Conservation (phyloP, 2,113 vertebrate genomes). For the Microcebus lehilahytsara region DNA sequence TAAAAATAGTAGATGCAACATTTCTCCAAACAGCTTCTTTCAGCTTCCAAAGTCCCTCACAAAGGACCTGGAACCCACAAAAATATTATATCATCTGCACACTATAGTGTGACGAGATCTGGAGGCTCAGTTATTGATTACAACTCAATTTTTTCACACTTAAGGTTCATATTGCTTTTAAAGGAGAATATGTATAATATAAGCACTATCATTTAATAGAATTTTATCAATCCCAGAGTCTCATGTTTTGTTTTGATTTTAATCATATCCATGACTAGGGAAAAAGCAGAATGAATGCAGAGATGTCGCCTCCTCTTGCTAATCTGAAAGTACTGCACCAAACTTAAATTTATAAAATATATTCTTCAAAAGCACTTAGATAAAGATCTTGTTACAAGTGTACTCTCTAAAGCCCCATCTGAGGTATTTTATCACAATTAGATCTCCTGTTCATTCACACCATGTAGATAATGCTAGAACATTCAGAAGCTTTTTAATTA, state of each 20-base stretch:
- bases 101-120: not conserved
- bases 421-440: conserved; percentile 77
- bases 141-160: not conserved
- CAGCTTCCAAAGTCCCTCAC: not conserved
- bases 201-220: conserved; percentile 40
- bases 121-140: not conserved
- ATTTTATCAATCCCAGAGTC: conserved; percentile 70
- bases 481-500: conserved; percentile 76
- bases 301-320: not conserved
- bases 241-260: not conserved
- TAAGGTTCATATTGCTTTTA: not conserved
- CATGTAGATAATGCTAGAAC: conserved; percentile 65
- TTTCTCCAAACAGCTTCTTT: not conserved
- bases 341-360: not conserved
- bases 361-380: conserved; percentile 57
- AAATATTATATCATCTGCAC: not conserved
- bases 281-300: not conserved
- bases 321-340: conserved; percentile 17
- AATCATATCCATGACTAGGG: not conserved
- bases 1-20: not conserved
- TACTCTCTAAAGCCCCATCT: not conserved
- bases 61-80: not conserved
- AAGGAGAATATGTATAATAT: conserved; percentile 27
- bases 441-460: conserved; percentile 60
- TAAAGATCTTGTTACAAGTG: conserved; percentile 58